Base-by-base conservation (phyloP, 2,113 vertebrate species). In the Pteronura brasiliensis region DNA sequence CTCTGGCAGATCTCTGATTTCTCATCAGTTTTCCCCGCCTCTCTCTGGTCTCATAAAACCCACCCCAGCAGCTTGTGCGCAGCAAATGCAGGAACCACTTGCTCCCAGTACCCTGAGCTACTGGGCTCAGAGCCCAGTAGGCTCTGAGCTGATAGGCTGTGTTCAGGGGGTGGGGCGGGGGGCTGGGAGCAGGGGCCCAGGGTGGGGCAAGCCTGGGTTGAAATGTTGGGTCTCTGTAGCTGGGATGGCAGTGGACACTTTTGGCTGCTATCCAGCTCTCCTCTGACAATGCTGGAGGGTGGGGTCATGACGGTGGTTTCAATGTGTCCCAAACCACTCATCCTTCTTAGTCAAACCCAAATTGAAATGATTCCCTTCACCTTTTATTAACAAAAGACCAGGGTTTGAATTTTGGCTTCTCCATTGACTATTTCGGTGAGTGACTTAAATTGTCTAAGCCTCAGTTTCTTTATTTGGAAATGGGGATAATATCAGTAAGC, bases 1-100 rank as follows among this genome's bases (percentile, higher is more conserved):
- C 74, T 96, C 90, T 79, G 85, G 83, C 93, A 97, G 98, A 96
- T 96, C 97, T 94, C 79, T 65, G 84, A 74, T 96, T 98, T 98
- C 87, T 95, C 87, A 88, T 77, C 69, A 36, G 96, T 88, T 91
- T 69, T 90, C 97, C 42, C 36, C 0, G 1, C 82, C 18, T 97
- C 88, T 91, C 69, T 65, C 57, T 74, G 79, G 96, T 92, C 96
- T 96, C 44, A 94, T 57, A 95, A 98, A 97, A 77, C 93, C 52
- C 71, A 61, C 36, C 52, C 7, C 27, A 74, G 90, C 82, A 97
- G 74, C 85, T 1, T 1, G 42, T 20, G 14, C 5, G 0, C 82
- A 21, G 87, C 42, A 76, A 87, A 76, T 12, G 47, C 86, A 23
- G 59, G 61, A 47, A 36, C 29, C n/a, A 27, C 44, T 34, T 13